Evolutionary conservation across 64 coral and sea anemone genomes (phyloP).

Genomic region (Stichodactyla helianthus): DNA sequence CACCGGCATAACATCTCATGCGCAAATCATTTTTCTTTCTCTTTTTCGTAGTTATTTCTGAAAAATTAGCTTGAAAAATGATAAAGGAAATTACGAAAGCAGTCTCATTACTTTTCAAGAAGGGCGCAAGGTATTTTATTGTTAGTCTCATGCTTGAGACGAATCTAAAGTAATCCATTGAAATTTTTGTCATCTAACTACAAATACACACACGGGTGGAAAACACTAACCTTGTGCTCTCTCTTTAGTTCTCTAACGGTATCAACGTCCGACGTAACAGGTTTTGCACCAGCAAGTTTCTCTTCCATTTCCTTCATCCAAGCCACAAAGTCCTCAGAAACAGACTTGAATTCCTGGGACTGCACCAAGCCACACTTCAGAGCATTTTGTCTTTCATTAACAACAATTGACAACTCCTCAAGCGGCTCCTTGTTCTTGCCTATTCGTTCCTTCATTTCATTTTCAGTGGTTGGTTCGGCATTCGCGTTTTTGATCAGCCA

Average conservation of each 20-base stretch:
- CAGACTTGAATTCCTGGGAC: constrained; percentile 73
- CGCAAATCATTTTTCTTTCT: no score
- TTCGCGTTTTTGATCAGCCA: constrained; percentile 73
- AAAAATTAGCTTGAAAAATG: no score
- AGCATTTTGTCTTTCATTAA: constrained; percentile 67
- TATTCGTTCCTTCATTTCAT: constrained; percentile 34
- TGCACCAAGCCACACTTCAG: constrained; percentile 68
- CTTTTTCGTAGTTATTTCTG: no score
- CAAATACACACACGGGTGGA: background rate
- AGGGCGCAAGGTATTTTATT: no score
- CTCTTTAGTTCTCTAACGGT: constrained; percentile 72
- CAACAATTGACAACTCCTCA: constrained; percentile 48
- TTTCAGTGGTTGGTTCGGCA: constrained; percentile 32
- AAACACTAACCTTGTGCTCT: constrained; percentile 61
- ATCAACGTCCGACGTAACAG: constrained; percentile 59
- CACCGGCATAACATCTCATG: no score
- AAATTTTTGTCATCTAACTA: background rate
- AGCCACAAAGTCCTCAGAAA: constrained; percentile 77
- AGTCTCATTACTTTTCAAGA: no score
- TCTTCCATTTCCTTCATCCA: constrained; percentile 87
- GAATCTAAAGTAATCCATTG: no score
- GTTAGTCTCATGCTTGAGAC: no score
- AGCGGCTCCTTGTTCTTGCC: constrained; percentile 57
- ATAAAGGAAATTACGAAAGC: no score
- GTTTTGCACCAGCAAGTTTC: constrained; percentile 54